These are phyloP conservation scores for Mandrillus leucophaeus DNA, from an alignment of 2,113 vertebrate genomes.

Conservation along the genomic window DNA sequence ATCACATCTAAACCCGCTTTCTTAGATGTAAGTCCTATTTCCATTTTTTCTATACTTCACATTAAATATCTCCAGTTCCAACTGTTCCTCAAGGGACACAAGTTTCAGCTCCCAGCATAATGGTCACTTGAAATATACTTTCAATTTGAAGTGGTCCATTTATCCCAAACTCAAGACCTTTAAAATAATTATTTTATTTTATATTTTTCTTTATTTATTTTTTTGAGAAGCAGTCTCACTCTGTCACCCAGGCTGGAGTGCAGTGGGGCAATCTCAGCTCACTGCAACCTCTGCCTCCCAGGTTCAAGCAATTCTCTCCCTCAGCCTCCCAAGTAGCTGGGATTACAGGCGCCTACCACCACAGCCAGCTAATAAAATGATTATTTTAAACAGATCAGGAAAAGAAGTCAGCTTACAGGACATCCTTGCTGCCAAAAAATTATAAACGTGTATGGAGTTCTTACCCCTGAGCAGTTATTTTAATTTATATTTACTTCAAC, in stretches of 20 bases:
- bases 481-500: constrained; percentile 40
- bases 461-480: constrained; percentile 28
- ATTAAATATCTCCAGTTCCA: not conserved
- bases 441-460: not conserved
- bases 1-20: not conserved
- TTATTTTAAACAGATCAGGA: constrained; percentile 12
- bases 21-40: not conserved
- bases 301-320: too few relatives aligned
- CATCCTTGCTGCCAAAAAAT: constrained; percentile 23
- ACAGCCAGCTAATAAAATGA: not conserved
- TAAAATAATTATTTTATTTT: not conserved
- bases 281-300: too few relatives aligned
- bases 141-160: not conserved
- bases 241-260: too few relatives aligned
- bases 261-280: too few relatives aligned
- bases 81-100: not conserved
- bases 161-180: constrained; percentile 18
- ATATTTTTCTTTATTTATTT: too few relatives aligned
- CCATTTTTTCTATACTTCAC: not conserved
- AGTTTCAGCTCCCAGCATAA: not conserved
- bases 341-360: too few relatives aligned
- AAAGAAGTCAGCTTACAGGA: constrained; percentile 34
- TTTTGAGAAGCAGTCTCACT: too few relatives aligned
- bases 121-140: not conserved
- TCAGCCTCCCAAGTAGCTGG: too few relatives aligned